Conservation (phyloP, 2,113 vertebrate genomes). For the Piliocolobus tephrosceles region DNA sequence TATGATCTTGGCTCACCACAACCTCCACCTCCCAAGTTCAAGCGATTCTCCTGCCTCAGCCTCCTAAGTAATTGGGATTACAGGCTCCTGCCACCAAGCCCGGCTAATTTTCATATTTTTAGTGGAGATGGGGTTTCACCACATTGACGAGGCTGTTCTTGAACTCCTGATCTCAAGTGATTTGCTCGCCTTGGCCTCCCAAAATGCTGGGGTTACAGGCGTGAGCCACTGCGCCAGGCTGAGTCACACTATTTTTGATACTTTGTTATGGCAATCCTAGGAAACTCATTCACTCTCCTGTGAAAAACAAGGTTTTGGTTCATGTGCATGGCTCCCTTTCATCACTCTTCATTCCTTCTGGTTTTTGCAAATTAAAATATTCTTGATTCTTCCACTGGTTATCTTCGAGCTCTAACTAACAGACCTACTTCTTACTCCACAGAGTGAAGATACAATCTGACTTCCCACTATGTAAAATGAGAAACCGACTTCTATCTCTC, state of each 20-base stretch:
- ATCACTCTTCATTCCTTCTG: background rate
- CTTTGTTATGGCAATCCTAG: background rate
- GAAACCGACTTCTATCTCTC: background rate
- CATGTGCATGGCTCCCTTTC: background rate
- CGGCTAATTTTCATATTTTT: background rate
- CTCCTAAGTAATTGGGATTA: background rate
- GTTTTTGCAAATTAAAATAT: background rate
- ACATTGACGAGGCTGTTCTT: background rate
- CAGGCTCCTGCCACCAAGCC: background rate
- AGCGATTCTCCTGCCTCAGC: background rate
- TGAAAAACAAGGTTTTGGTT: background rate
- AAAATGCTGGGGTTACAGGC: background rate
- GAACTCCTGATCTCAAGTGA: background rate
- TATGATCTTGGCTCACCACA: background rate
- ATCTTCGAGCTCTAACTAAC: background rate
- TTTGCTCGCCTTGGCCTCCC: background rate
- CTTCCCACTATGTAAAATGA: background rate
- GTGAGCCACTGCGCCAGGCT: background rate
- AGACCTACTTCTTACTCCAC: background rate
- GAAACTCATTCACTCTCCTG: background rate
- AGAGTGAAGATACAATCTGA: background rate
- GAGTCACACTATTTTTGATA: background rate
- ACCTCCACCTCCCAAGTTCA: background rate
- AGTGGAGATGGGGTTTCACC: background rate
- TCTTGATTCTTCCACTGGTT: background rate